Evolutionary conservation across 53 echinoderm and acorn worm species (phyloP), one percentile per base, ranked within the genome.

Genomic region (Hippasteria phrygiana): DNA sequence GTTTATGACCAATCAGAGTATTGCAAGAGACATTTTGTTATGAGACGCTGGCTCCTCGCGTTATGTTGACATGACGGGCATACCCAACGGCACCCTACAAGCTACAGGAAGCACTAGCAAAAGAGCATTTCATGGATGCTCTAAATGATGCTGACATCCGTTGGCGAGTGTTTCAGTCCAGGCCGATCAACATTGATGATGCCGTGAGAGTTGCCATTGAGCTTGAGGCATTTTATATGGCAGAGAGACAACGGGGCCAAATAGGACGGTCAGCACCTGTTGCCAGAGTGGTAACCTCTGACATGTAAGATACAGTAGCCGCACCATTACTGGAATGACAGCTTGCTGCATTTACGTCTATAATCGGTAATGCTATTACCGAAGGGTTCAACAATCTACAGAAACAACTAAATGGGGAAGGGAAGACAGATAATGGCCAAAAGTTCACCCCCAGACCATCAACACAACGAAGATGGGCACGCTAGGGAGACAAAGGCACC

Each of bases 91-190:
- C 85, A 11, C 22, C 34, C 1, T 50, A 69, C 0, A 50, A 51
- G 2, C 40, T 88, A 65, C 88, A 73, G 20, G 88, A 88, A 12
- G 53, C 78, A 42, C 33, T 94, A 54, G 38, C 85, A 14, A 77
- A 87, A n/a, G 85, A 90, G 16, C 89, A 95, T 87, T 91, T 95
- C 55, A 64, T 93, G 4, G 87, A 93, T 74, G 92, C 95, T 4
- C 47, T 92, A 7, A 70, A 38, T 42, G 86, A 93, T n/a, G 55
- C 63, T 3, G 74, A 86, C 7, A 76, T 84, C 9, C 71, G 92
- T 76, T 40, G 75, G 43, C 80, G 74, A 17, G 54, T 92, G 0
- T 90, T 92, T 47, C 90, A 90, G 31, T 70, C 82, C 12, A 72
- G 70, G 41, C 74, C 75, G 11, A 29, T 38, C 17, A 87, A 46